Conservation (phyloP, 2,113 vertebrate genomes). For the Probosciger aterrimus region DNA sequence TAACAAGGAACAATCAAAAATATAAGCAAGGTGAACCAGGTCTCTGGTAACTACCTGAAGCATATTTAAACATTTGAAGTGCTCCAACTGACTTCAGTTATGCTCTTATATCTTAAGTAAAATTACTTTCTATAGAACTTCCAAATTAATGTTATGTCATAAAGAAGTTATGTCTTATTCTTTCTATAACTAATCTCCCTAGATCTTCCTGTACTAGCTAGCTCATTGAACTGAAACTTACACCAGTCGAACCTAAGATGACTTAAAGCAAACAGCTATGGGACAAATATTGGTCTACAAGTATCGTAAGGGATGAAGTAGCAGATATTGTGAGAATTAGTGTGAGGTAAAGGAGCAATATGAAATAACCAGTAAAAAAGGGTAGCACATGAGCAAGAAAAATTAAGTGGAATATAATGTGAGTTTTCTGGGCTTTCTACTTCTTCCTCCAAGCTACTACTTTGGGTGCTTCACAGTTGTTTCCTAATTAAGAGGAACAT, state of each 20-base stretch:
- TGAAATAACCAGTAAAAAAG: neutral
- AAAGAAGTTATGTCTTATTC: slow-evolving; percentile 1
- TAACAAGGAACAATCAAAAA: neutral
- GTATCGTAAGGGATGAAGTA: neutral
- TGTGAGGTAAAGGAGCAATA: neutral
- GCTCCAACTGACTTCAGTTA: slow-evolving; percentile 12
- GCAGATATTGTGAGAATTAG: neutral
- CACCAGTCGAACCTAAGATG: neutral
- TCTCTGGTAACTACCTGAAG: slow-evolving; percentile 23
- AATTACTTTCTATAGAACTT: slow-evolving; percentile 49
- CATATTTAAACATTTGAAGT: slow-evolving; percentile 29
- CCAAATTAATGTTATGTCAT: slow-evolving; percentile 49
- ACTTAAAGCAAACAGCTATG: neutral
- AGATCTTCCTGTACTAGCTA: neutral
- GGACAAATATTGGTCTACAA: neutral
- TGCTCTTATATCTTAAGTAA: slow-evolving; percentile 36
- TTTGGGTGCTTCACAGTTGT: neutral
- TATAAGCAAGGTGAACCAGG: neutral
- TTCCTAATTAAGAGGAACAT: neutral
- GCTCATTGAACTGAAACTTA: neutral
- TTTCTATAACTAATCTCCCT: neutral
- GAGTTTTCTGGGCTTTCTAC: neutral
- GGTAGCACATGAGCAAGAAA: neutral
- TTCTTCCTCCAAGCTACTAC: neutral
- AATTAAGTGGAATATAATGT: neutral